Evolutionary conservation across 2,888 invertebrate species (phyloP).

Genomic region (Pristionchus exspectatus): DNA sequence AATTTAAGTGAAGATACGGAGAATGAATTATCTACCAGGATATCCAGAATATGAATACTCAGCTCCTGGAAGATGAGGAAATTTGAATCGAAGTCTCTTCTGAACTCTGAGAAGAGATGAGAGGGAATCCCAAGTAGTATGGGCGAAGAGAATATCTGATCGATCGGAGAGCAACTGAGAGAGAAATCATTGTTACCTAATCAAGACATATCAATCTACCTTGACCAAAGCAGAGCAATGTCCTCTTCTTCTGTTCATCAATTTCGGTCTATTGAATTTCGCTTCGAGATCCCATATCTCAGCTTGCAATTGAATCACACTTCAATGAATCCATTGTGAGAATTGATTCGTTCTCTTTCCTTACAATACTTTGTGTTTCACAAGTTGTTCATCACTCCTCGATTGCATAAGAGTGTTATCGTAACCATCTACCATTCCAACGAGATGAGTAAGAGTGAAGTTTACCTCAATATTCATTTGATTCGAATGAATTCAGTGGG

Average conservation of each 20-base stretch:
- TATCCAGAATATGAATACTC: constrained; percentile 56
- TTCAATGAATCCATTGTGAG: neutral
- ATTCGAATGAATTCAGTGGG: neutral
- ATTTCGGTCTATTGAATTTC: constrained; percentile 75
- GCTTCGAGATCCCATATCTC: constrained; percentile 86
- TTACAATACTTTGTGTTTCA: constrained; percentile 41
- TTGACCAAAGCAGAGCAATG: constrained; percentile 85
- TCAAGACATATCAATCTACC: neutral
- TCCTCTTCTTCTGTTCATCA: constrained; percentile 70
- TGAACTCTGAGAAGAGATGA: constrained; percentile 75
- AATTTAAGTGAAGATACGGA: neutral
- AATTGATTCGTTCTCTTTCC: neutral
- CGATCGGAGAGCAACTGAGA: constrained; percentile 82
- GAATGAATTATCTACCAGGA: constrained; percentile 59
- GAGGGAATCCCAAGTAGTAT: constrained; percentile 89
- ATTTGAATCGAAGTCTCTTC: constrained; percentile 50
- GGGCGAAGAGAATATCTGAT: constrained; percentile 85
- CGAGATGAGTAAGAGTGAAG: constrained; percentile 46
- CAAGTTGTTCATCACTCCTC: constrained; percentile 27
- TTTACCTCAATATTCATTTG: constrained; percentile 47
- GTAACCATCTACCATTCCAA: constrained; percentile 51
- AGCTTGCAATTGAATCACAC: constrained; percentile 86
- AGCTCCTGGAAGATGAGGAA: neutral
- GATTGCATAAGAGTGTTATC: constrained; percentile 25
- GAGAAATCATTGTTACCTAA: constrained; percentile 71